phyloP scores from a whole-genome alignment of 2,888 invertebrate species.

The Lathronympha strigana region DNA sequence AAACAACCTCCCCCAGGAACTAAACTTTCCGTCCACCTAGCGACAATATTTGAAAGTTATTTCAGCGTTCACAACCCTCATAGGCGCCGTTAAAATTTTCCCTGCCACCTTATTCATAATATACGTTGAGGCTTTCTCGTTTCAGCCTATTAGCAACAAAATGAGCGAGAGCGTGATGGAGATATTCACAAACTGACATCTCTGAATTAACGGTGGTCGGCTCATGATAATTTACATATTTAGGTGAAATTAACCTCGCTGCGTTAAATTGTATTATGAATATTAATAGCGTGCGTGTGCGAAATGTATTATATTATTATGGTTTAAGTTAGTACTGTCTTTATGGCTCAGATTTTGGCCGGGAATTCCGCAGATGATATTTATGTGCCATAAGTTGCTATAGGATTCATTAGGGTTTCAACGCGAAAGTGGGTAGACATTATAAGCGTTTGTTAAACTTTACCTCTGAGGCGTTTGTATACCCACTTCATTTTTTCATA shows the following conservation, averaged over 20 bases:
- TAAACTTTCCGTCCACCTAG: conserved; percentile 83
- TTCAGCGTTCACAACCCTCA: conserved; percentile 84
- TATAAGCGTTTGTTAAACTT: conserved; percentile 4
- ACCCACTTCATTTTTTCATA: no score
- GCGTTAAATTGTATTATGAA: conserved; percentile 84
- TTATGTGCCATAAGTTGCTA: conserved; percentile 32
- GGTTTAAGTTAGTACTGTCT: conserved; percentile 62
- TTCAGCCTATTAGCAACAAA: conserved; percentile 48
- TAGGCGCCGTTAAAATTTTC: conserved; percentile 84
- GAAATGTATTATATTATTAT: conserved; percentile 71
- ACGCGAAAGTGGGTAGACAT: background rate
- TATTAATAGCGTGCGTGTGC: conserved; percentile 77
- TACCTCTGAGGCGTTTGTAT: no score
- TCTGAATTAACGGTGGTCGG: conserved; percentile 83
- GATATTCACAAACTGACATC: conserved; percentile 81
- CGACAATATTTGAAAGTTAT: conserved; percentile 86
- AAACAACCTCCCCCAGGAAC: conserved; percentile 79
- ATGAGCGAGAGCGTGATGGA: conserved; percentile 57
- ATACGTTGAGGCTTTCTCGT: conserved; percentile 62
- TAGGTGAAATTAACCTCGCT: conserved; percentile 84
- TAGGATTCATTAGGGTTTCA: conserved; percentile 7
- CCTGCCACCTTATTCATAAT: conserved; percentile 83
- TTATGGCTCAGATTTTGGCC: conserved; percentile 71
- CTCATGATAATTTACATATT: conserved; percentile 86
- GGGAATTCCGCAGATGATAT: conserved; percentile 48